These are phyloP conservation scores for Tetramorium alpestre DNA, from an alignment of 1,140 invertebrate genomes.

Conservation along the genomic window DNA sequence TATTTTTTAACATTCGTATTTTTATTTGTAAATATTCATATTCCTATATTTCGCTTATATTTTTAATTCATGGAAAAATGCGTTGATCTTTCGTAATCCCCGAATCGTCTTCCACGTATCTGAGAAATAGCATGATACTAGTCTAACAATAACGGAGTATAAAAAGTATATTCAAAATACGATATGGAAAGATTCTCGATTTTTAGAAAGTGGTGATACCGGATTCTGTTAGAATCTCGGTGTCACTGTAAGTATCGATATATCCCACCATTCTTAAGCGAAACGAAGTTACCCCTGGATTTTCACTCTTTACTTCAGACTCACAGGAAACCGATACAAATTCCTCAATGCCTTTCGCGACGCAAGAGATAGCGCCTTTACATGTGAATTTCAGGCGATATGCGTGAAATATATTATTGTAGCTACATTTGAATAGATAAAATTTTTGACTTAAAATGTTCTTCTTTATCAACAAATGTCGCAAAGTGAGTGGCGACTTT, in stretches of 20 bases:
- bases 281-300: background rate
- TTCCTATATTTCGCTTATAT: background rate
- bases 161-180: background rate
- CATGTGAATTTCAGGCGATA: background rate
- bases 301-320: background rate
- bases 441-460: background rate
- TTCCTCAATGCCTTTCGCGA: background rate
- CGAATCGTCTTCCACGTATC: background rate
- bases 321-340: background rate
- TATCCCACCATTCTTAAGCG: background rate
- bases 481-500: background rate
- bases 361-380: background rate
- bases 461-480: background rate
- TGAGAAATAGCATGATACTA: background rate
- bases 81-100: background rate
- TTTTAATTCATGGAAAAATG: background rate
- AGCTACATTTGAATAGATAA: background rate
- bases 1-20: background rate
- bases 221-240: conserved; percentile 12
- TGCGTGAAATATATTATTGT: background rate
- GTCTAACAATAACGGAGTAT: background rate
- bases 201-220: background rate
- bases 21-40: background rate
- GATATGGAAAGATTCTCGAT: background rate
- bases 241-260: background rate